These are phyloP conservation scores for Drosophila parvula DNA, from an alignment of 1,140 invertebrate genomes.

Conservation along the genomic window DNA sequence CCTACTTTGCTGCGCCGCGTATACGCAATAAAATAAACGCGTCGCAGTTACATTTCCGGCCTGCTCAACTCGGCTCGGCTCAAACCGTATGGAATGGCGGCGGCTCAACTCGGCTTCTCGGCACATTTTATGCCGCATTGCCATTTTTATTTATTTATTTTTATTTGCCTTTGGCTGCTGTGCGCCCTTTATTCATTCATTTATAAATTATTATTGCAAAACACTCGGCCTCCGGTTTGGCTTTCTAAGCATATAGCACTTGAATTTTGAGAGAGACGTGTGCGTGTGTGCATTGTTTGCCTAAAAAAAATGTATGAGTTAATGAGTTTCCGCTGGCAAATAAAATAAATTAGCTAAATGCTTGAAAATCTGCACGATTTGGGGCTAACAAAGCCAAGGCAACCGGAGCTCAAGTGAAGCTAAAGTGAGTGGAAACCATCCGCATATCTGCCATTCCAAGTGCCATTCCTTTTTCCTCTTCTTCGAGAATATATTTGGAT, in stretches of 20 bases:
- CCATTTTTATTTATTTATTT: slow-evolving; percentile 76
- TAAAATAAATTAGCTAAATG: slow-evolving; percentile 56
- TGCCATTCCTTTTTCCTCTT: background rate
- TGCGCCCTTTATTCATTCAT: slow-evolving; percentile 79
- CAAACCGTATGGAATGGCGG: slow-evolving; percentile 9
- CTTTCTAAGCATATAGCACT: slow-evolving; percentile 45
- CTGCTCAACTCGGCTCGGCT: slow-evolving; percentile 23
- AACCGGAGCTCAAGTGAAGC: slow-evolving; percentile 32
- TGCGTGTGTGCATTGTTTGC: slow-evolving; percentile 58
- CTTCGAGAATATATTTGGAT: slow-evolving; percentile 32
- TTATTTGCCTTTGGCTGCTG: slow-evolving; percentile 64
- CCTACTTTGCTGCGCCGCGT: slow-evolving; percentile 70
- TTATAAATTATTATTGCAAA: slow-evolving; percentile 81
- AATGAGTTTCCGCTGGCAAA: slow-evolving; percentile 46
- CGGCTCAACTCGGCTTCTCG: slow-evolving; percentile 53
- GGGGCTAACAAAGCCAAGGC: slow-evolving; percentile 7
- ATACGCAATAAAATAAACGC: slow-evolving; percentile 82
- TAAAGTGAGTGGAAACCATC: slow-evolving; percentile 42
- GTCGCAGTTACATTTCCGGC: slow-evolving; percentile 73
- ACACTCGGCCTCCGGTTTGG: slow-evolving; percentile 28
- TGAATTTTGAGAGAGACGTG: slow-evolving; percentile 25
- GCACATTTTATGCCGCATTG: slow-evolving; percentile 78
- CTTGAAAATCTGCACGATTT: slow-evolving; percentile 40
- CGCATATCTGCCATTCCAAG: slow-evolving; percentile 15
- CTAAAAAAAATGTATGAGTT: slow-evolving; percentile 66